Evolutionary conservation across 2,797 vertebrate species (phyloP), one percentile per base, ranked within the genome.

Genomic region (Pteronotus mesoamericanus): DNA sequence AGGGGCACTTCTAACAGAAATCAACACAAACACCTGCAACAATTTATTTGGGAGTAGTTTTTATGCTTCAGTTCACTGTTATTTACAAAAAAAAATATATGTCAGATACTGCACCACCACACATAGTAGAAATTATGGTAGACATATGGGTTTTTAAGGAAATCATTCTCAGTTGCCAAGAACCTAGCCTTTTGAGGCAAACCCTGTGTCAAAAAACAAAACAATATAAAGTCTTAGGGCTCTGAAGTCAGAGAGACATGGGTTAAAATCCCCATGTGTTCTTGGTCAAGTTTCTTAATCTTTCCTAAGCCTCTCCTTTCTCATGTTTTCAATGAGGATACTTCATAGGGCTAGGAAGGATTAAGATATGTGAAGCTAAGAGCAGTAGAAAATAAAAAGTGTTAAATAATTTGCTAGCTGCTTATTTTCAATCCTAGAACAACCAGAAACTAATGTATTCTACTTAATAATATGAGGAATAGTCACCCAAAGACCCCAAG

Each of bases 41-140:
- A 79, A 71, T 66, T 80, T 85, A 75, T 32, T 89, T 86, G 61
- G 32, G n/a, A 57, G n/a, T 22, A 39, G 29, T 64, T 77, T 77
- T 64, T 82, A 68, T 51, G 34, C 55, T 88, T 96, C 59, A 74
- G 24, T 15, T 85, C 74, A 64, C 37, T 83, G 8, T 66, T 79
- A 44, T 77, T 86, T 78, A 94, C 83, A 84, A 89, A 88, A 85
- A 85, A 80, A 94, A 92, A 96, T 83, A 64, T 8, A 72, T 11
- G 37, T 18, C 37, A 95, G 72, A 80, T 48, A 69, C 37, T 14
- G 89, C 0, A 57, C 37, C 44, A 68, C 74, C 69, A 83, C 5
- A 55, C 6, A 21, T 2, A 89, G 68, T 39, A 94, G 55, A 88
- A 91, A 80, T 91, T 83, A 84, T 24, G 34, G 46, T 74, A 94